Percentiles rank a stretch among this genome's conserved stretches.
Conservation (phyloP, 2,888 invertebrate species). For the Pterostichus madidus region DNA sequence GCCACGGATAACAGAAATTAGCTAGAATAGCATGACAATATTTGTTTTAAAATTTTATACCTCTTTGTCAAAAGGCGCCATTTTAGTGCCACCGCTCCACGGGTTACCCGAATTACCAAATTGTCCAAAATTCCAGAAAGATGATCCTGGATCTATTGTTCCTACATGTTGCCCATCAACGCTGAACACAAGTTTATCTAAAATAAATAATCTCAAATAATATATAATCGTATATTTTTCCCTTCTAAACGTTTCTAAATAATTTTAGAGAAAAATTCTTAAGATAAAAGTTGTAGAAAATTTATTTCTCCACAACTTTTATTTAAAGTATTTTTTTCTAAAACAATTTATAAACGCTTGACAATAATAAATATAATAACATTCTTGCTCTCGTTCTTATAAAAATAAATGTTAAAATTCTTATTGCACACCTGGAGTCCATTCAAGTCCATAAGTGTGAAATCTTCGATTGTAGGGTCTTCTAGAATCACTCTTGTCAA, state of each 20-base stretch:
- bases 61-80: conserved; percentile 85
- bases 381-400: too few species aligned
- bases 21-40: too few species aligned
- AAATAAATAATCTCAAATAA: conserved; percentile 71
- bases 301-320: too few species aligned
- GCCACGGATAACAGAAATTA: too few species aligned
- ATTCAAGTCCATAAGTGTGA: conserved; percentile 84
- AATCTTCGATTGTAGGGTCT: conserved; percentile 76
- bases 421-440: conserved; percentile 82
- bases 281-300: too few species aligned
- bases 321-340: too few species aligned
- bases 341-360: too few species aligned
- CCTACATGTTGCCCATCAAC: conserved; percentile 80
- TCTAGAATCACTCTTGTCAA: conserved; percentile 72
- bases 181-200: conserved; percentile 76
- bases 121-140: conserved; percentile 84
- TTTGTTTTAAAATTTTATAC: conserved; percentile 73
- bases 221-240: too few species aligned
- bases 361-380: too few species aligned
- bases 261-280: too few species aligned
- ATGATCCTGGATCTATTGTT: conserved; percentile 79
- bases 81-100: conserved; percentile 79
- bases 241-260: too few species aligned
- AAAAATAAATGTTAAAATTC: too few species aligned
- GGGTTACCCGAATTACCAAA: conserved; percentile 80